A percentile compares a stretch with the other conserved stretches of the same genome.
phyloP scores from a whole-genome alignment of 2,888 invertebrate genomes.

The Thereva nobilitata region DNA sequence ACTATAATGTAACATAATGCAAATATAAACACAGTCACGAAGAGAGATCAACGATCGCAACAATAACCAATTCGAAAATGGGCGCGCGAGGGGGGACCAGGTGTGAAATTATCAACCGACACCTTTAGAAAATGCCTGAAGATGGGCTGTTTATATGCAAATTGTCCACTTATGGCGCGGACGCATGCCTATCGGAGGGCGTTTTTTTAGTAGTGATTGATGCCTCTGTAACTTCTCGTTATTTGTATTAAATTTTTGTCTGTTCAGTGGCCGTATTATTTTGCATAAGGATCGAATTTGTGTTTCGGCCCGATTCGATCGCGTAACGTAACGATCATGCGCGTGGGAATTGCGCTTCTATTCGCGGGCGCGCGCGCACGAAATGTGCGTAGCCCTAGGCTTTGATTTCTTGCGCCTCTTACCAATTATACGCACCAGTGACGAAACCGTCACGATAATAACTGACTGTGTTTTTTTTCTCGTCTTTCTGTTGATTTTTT shows the following conservation, averaged over 20 bases:
- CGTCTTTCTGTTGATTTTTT: no score
- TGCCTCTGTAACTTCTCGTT: not conserved
- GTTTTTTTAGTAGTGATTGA: constrained; percentile 18
- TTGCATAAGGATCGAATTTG: constrained; percentile 12
- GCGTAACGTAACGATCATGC: not conserved
- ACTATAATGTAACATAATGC: constrained; percentile 29
- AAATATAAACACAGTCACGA: constrained; percentile 25
- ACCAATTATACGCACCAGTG: constrained; percentile 4
- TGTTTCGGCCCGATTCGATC: not conserved
- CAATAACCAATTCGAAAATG: constrained; percentile 13
- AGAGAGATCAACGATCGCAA: constrained; percentile 29
- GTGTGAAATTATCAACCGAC: constrained; percentile 15
- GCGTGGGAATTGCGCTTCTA: not conserved
- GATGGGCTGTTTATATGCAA: constrained; percentile 14
- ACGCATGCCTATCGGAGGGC: constrained; percentile 1
- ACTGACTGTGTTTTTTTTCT: no score
- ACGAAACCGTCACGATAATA: constrained; percentile 4
- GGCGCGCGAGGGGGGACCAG: constrained; percentile 3
- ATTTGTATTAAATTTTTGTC: not conserved
- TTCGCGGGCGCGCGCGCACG: not conserved
- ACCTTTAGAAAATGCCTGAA: not conserved
- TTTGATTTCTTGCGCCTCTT: constrained; percentile 21
- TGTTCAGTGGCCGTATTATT: constrained; percentile 8
- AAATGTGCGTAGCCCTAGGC: constrained; percentile 3
- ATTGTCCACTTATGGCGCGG: constrained; percentile 2